Percentiles rank a stretch among this genome's conserved stretches.
Evolutionary conservation across 2,888 invertebrate genomes (phyloP).

Genomic region (Noctua janthina): DNA sequence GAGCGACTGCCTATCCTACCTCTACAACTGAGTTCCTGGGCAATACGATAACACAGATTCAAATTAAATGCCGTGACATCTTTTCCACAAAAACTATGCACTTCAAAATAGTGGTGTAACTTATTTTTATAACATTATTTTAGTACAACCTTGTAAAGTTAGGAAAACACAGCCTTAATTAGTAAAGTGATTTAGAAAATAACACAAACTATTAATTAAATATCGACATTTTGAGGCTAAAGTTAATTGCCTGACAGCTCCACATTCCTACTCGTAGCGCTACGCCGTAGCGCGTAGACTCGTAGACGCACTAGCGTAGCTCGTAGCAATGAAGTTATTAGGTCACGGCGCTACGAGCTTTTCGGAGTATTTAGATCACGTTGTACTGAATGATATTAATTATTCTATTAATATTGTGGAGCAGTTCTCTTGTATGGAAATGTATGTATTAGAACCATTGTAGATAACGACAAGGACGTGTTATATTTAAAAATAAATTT

Average conservation of each 20-base stretch:
- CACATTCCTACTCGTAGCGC: conserved; percentile 52
- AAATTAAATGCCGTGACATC: no score
- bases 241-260: conserved; percentile 41
- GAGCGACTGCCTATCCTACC: neutral
- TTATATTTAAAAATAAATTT: no score
- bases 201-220: conserved; percentile 11
- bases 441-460: conserved; percentile 10
- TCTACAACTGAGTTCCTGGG: neutral
- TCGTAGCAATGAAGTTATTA: conserved; percentile 50
- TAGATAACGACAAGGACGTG: neutral
- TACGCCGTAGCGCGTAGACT: conserved; percentile 61
- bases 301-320: conserved; percentile 65
- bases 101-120: no score
- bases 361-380: conserved; percentile 47
- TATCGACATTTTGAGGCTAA: conserved; percentile 46
- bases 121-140: neutral
- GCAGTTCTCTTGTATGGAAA: conserved; percentile 21
- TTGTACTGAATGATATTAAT: conserved; percentile 46
- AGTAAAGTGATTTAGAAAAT: neutral
- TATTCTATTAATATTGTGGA: conserved; percentile 40
- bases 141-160: neutral
- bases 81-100: no score
- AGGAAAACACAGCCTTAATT: conserved; percentile 1
- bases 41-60: neutral
- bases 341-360: conserved; percentile 42